Percentiles rank a stretch among this genome's conserved stretches.
phyloP scores from a whole-genome alignment of 92 coral and sea anemone genomes.

The Porites rus region DNA sequence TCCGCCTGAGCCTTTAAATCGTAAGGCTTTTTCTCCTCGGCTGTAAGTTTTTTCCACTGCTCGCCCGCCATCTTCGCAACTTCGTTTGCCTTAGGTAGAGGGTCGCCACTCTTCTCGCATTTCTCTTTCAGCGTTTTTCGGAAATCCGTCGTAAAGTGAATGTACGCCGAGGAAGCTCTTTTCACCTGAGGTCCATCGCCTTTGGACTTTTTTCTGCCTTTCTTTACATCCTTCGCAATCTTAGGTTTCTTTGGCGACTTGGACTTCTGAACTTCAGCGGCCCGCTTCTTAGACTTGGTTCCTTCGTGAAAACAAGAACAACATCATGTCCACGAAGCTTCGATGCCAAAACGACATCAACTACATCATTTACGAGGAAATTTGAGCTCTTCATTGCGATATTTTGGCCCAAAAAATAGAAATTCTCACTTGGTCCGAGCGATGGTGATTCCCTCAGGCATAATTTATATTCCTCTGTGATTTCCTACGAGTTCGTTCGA shows the following conservation, averaged over 20 bases:
- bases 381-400: slow-evolving; percentile 38
- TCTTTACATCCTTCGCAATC: slow-evolving; percentile 64
- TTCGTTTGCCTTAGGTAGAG: slow-evolving; percentile 91
- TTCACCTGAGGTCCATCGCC: slow-evolving; percentile 77
- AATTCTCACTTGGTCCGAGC: slow-evolving; percentile 36
- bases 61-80: slow-evolving; percentile 96
- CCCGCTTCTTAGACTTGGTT: slow-evolving; percentile 88
- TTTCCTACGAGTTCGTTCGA: slow-evolving; percentile 20
- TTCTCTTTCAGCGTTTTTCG: slow-evolving; percentile 78
- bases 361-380: slow-evolving; percentile 43
- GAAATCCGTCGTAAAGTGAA: slow-evolving; percentile 86
- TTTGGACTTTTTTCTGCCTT: slow-evolving; percentile 55
- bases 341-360: slow-evolving; percentile 54
- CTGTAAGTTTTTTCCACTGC: slow-evolving; percentile 80
- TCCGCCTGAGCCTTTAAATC: slow-evolving; percentile 72
- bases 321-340: slow-evolving; percentile 77
- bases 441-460: slow-evolving; percentile 50
- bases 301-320: slow-evolving; percentile 76
- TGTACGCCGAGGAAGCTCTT: slow-evolving; percentile 93
- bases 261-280: slow-evolving; percentile 69
- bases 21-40: slow-evolving; percentile 78
- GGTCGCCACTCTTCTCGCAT: slow-evolving; percentile 74
- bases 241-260: slow-evolving; percentile 86
- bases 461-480: slow-evolving; percentile 27
- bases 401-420: slow-evolving; percentile 24